Conservation (phyloP, 2,888 invertebrate genomes). For the Rhabditoides inermis region DNA sequence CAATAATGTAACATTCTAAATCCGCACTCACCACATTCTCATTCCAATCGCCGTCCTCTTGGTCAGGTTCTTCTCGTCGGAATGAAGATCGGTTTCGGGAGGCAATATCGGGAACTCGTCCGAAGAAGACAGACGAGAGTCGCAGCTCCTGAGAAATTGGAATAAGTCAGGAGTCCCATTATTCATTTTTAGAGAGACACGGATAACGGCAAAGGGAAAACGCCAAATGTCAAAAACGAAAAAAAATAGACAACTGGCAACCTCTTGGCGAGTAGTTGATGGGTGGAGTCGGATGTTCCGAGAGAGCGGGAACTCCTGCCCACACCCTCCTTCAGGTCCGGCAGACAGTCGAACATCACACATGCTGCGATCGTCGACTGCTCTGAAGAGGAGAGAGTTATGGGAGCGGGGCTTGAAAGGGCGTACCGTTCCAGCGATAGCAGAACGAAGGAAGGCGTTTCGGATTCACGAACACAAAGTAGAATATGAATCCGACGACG, state of each 20-base stretch:
- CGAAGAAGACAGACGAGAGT: background rate
- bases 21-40: conserved; percentile 28
- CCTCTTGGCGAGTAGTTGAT: conserved; percentile 33
- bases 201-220: no score
- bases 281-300: conserved; percentile 40
- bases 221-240: no score
- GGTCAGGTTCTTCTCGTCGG: conserved; percentile 49
- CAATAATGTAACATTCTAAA: no score
- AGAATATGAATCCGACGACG: conserved; percentile 40
- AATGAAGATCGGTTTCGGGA: conserved; percentile 38
- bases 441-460: conserved; percentile 30
- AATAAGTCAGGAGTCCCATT: no score
- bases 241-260: background rate
- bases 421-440: conserved; percentile 28
- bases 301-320: conserved; percentile 17
- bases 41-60: conserved; percentile 42
- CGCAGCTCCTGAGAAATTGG: no score
- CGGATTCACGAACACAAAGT: conserved; percentile 39
- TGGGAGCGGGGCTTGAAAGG: background rate
- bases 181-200: background rate
- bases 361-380: conserved; percentile 30
- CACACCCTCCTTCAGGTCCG: conserved; percentile 38
- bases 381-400: conserved; percentile 22
- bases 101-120: background rate
- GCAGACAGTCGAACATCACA: conserved; percentile 45